phyloP scores from a whole-genome alignment of 2,888 invertebrate genomes.

The Cactoblastis cactorum region DNA sequence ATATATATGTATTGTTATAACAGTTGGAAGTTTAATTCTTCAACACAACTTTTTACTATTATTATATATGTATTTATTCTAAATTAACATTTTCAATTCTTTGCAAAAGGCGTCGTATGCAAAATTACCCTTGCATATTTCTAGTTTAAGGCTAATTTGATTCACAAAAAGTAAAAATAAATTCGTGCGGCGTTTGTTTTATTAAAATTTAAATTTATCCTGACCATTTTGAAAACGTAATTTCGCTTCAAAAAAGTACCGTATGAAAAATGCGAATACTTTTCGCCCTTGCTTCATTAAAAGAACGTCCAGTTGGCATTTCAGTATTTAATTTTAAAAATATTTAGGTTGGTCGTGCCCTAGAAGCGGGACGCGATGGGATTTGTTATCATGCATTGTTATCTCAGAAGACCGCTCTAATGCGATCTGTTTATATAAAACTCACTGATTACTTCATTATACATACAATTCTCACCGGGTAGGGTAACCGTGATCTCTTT shows the following conservation, averaged over 20 bases:
- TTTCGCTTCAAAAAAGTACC: conserved; percentile 18
- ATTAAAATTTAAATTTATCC: conserved; percentile 44
- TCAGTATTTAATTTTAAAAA: not conserved
- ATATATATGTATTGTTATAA: too few relatives aligned
- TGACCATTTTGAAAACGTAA: conserved; percentile 33
- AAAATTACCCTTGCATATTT: not conserved
- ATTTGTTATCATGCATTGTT: too few relatives aligned
- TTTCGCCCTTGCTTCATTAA: not conserved
- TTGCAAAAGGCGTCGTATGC: not conserved
- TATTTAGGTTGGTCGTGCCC: not conserved
- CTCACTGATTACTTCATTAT: not conserved
- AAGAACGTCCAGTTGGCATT: not conserved
- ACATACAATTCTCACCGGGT: not conserved
- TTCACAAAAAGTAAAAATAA: conserved; percentile 46
- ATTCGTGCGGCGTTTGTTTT: conserved; percentile 37
- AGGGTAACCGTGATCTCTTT: not conserved
- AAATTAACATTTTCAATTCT: not conserved
- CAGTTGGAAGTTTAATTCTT: not conserved
- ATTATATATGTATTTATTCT: not conserved
- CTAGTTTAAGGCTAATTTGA: conserved; percentile 36
- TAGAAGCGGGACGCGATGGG: too few relatives aligned
- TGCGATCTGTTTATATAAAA: not conserved
- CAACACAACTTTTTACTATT: not conserved
- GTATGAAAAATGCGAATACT: conserved; percentile 15
- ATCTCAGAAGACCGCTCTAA: too few relatives aligned